These are phyloP conservation scores for Moxostoma hubbsi DNA, from an alignment of 2,797 vertebrate species.

Conservation along the genomic window DNA sequence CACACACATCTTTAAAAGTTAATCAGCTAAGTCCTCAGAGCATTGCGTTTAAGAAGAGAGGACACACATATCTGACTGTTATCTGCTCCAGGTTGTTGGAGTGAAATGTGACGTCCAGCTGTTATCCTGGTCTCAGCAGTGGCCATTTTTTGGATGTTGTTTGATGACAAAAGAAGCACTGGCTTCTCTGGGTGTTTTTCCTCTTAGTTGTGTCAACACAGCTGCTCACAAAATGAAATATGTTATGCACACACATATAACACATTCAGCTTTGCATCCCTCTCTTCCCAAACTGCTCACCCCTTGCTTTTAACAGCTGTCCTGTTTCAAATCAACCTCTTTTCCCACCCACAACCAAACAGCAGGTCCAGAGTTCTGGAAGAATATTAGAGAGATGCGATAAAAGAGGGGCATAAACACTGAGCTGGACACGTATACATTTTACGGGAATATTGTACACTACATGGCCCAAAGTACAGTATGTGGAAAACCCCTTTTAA, in stretches of 20 bases:
- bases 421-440: not conserved
- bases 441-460: not conserved
- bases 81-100: conserved; percentile 1
- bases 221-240: conserved; percentile 40
- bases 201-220: conserved; percentile 48
- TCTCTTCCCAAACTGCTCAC: conserved; percentile 37
- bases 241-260: conserved; percentile 7
- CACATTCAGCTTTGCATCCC: conserved; percentile 20
- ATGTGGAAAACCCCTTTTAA: too few relatives aligned
- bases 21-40: not conserved
- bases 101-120: conserved; percentile 22
- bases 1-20: not conserved
- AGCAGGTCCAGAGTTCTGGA: conserved; percentile 35
- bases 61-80: not conserved
- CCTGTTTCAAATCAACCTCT: conserved; percentile 22
- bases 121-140: conserved; percentile 39
- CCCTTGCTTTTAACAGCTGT: conserved; percentile 43
- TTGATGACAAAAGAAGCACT: conserved; percentile 21
- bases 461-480: not conserved
- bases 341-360: conserved; percentile 25
- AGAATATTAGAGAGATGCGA: conserved; percentile 29
- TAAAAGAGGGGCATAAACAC: conserved; percentile 30
- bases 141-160: conserved; percentile 29
- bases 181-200: conserved; percentile 32
- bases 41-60: not conserved